Percentiles rank a stretch among this genome's conserved stretches.
phyloP scores from a whole-genome alignment of 2,797 vertebrate genomes.

The Holocentrus rufus region DNA sequence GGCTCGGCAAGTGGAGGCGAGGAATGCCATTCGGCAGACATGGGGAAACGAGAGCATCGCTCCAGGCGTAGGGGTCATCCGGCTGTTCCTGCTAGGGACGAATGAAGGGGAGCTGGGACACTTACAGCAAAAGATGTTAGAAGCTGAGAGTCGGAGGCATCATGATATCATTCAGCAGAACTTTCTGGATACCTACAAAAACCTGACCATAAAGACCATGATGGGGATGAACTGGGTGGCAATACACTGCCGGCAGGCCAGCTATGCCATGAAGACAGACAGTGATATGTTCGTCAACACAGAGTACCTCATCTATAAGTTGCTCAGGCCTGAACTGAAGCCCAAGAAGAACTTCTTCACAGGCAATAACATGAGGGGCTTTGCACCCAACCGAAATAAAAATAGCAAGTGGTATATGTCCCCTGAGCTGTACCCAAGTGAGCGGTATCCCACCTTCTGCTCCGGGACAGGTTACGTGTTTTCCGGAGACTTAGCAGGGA shows the following conservation, averaged over 20 bases:
- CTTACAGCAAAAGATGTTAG: slow-evolving; percentile 84
- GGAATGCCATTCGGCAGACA: slow-evolving; percentile 93
- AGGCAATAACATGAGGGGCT: slow-evolving; percentile 93
- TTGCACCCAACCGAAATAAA: slow-evolving; percentile 91
- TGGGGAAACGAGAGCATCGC: slow-evolving; percentile 94
- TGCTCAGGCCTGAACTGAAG: slow-evolving; percentile 88
- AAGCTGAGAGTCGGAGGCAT: slow-evolving; percentile 89
- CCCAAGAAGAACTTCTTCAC: slow-evolving; percentile 91
- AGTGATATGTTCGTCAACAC: slow-evolving; percentile 99
- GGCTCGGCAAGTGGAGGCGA: slow-evolving; percentile 88
- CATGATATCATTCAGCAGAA: slow-evolving; percentile 95
- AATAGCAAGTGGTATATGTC: slow-evolving; percentile 99
- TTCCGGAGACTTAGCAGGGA: slow-evolving; percentile 91
- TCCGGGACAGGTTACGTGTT: slow-evolving; percentile 99
- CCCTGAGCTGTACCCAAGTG: slow-evolving; percentile 88
- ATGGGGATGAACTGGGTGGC: slow-evolving; percentile 99
- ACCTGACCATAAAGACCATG: slow-evolving; percentile 95
- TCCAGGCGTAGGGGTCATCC: slow-evolving; percentile 81
- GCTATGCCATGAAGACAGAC: slow-evolving; percentile 98
- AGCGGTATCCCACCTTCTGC: slow-evolving; percentile 96
- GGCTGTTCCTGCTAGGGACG: slow-evolving; percentile 91
- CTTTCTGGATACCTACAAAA: slow-evolving; percentile 94
- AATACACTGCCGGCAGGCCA: slow-evolving; percentile 85
- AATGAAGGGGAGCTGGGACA: slow-evolving; percentile 73
- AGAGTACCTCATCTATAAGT: slow-evolving; percentile 92